Base-by-base conservation (phyloP, 2,113 vertebrate genomes). In the Riparia riparia region DNA sequence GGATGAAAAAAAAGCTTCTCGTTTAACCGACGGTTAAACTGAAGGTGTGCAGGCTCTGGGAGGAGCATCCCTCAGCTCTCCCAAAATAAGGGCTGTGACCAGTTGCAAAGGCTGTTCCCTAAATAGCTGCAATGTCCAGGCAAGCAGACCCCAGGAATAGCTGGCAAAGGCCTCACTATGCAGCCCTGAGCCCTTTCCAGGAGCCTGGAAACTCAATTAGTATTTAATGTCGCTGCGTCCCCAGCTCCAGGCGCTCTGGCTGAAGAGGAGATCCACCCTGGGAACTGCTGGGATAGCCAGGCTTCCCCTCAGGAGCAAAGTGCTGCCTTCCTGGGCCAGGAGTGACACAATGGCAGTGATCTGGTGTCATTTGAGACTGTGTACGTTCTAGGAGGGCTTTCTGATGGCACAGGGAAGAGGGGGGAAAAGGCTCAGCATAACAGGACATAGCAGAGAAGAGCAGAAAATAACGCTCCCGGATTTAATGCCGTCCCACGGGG, bases 1-100 rank as follows among this genome's bases (percentile, higher is more conserved):
- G 92, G 90, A 95, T 93, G 44, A 85, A 92, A 77, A 82, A 94
- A 91, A 82, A 18, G 18, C 65, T 83, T 72, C 78, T 65, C 2
- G 0, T 64, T 45, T 74, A 82, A 93, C 50, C 56, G 44, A 51
- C 1, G 57, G 58, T 32, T 21, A 44, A 32, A 60, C 28, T 92
- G 93, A 90, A 96, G 96, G 95, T 92, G 92, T 42, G 82, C 85
- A 88, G 77, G 18, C 37, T 37, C 61, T 0, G 1, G 73, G n/a
- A 81, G 47, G 18, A 31, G 7, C 8, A 5, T 22, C 58, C 64
- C 50, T 41, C 5, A 7, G 60, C 72, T 81, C 42, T 47, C 2
- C 22, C 17, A 32, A 78, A 90, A 51, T 21, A 31, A 77, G 10
- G 29, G 42, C 53, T 54, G 32, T 4, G 65, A 72, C 37, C 26